Conservation (phyloP, 2,888 invertebrate genomes). For the Drosophila borealis region DNA sequence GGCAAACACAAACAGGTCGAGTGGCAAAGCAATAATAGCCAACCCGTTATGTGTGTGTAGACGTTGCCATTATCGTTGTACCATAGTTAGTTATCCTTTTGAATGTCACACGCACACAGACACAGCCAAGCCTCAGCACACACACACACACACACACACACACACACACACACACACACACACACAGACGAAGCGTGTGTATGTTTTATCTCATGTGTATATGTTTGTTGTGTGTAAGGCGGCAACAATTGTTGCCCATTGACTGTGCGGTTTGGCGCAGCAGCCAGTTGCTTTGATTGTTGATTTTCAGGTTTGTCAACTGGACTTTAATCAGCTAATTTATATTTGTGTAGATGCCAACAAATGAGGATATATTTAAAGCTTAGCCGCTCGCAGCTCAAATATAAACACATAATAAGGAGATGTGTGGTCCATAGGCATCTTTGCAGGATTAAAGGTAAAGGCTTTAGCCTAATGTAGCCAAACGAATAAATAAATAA, state of each 20-base stretch:
- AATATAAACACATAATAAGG: conserved; percentile 4
- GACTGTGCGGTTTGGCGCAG: conserved; percentile 41
- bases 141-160: conserved; percentile 29
- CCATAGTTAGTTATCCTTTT: conserved; percentile 70
- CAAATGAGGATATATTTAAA: not conserved
- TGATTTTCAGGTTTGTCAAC: conserved; percentile 25
- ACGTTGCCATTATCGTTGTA: conserved; percentile 61
- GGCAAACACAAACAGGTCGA: conserved; percentile 52
- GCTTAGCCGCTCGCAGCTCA: not conserved
- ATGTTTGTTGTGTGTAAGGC: conserved; percentile 9
- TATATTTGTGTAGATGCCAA: conserved; percentile 14
- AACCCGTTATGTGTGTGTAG: conserved; percentile 67
- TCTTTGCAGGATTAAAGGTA: not conserved
- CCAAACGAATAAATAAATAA: not conserved
- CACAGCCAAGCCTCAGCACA: not conserved
- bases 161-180: not conserved
- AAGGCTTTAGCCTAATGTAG: not conserved
- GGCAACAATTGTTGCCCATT: conserved; percentile 54
- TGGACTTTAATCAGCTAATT: conserved; percentile 33
- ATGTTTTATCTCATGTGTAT: conserved; percentile 17
- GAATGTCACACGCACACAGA: conserved; percentile 54
- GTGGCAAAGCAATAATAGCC: conserved; percentile 58
- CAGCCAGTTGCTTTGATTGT: conserved; percentile 42
- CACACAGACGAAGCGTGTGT: not conserved
- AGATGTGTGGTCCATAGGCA: not conserved